phyloP scores from a whole-genome alignment of 2,888 invertebrate genomes.

The Melangyna quadrimaculata region DNA sequence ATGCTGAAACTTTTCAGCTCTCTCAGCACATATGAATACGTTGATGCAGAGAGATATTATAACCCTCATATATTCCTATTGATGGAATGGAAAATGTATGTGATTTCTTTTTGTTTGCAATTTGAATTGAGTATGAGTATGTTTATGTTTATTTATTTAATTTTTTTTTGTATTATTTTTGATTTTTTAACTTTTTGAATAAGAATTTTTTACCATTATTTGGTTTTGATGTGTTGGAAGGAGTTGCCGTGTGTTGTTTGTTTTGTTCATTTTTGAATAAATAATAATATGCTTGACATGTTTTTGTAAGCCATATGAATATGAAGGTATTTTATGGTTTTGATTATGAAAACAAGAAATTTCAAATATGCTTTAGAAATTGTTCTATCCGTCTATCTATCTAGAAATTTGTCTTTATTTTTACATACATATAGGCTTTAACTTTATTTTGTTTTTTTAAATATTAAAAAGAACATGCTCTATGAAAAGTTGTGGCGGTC shows the following conservation, averaged over 20 bases:
- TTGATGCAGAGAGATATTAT: not conserved
- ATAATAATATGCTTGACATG: not conserved
- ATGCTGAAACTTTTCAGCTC: not conserved
- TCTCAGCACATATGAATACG: not conserved
- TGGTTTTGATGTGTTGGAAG: not conserved
- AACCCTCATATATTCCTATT: not conserved
- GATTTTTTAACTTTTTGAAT: not conserved
- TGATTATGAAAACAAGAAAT: not conserved
- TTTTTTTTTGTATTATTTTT: not conserved
- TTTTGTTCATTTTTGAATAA: not conserved
- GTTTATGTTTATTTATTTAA: slow-evolving; percentile 11
- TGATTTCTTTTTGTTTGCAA: slow-evolving; percentile 19
- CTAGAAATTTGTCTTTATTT: no score
- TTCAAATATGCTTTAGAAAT: not conserved
- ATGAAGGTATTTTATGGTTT: not conserved
- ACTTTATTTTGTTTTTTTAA: no score
- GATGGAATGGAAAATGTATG: not conserved
- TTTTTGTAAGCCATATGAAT: not conserved
- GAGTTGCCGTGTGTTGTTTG: not conserved
- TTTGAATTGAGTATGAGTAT: not conserved
- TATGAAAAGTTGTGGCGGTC: no score
- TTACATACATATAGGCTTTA: no score
- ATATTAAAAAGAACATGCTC: no score
- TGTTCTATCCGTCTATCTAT: no score
- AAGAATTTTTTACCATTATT: not conserved